These are phyloP conservation scores for Bembecia ichneumoniformis DNA, from an alignment of 2,888 invertebrate species.

Conservation along the genomic window DNA sequence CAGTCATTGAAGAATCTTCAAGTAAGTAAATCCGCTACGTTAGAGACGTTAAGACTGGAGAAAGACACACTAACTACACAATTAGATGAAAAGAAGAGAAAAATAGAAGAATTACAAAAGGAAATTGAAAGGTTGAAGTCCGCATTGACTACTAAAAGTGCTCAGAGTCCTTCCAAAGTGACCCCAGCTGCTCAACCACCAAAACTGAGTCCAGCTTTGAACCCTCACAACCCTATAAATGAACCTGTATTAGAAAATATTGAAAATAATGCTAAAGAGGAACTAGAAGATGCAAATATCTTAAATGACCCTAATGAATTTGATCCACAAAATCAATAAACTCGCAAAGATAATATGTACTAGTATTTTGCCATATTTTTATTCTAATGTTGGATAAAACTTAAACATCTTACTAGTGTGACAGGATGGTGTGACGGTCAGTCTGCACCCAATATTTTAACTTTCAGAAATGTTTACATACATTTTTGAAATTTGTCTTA, in stretches of 20 bases:
- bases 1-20: constrained; percentile 63
- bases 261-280: constrained; percentile 59
- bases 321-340: constrained; percentile 40
- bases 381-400: too few relatives aligned
- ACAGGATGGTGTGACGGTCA: too few relatives aligned
- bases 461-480: too few relatives aligned
- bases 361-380: too few relatives aligned
- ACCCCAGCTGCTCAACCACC: constrained; percentile 55
- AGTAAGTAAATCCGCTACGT: constrained; percentile 52
- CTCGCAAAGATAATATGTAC: not conserved
- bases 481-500: not conserved
- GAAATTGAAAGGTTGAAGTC: constrained; percentile 46
- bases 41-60: constrained; percentile 58
- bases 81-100: constrained; percentile 46
- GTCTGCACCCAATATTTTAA: too few relatives aligned
- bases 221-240: constrained; percentile 41
- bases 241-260: constrained; percentile 44
- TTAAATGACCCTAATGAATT: constrained; percentile 53
- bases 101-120: constrained; percentile 52
- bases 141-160: constrained; percentile 49
- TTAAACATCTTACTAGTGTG: too few relatives aligned
- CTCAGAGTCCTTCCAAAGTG: constrained; percentile 40
- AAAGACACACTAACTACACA: constrained; percentile 54
- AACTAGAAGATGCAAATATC: constrained; percentile 57
- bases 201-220: constrained; percentile 48